Conservation (phyloP, 1,140 invertebrate species). For the Diachasma alloeum region DNA sequence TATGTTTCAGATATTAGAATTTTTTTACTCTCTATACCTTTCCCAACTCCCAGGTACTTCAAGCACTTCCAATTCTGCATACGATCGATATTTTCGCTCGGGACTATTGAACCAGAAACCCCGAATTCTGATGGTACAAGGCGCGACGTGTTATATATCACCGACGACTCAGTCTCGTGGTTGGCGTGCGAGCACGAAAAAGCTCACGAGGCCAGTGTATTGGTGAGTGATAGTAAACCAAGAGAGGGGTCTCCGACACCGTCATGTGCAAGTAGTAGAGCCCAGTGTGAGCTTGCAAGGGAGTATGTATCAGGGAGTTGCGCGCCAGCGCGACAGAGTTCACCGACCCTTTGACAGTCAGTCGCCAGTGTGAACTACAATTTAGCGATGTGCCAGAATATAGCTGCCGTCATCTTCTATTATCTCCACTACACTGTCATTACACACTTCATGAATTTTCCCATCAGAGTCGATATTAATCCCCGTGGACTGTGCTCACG, state of each 20-base stretch:
- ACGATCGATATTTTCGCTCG: constrained; percentile 7
- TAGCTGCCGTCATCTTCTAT: background rate
- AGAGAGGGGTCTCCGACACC: too few relatives aligned
- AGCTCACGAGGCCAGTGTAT: background rate
- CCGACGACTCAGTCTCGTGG: too few relatives aligned
- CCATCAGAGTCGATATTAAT: background rate
- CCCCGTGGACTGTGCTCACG: background rate
- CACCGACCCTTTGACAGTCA: constrained; percentile 31
- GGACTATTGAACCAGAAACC: constrained; percentile 25
- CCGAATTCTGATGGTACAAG: background rate
- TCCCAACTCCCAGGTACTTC: background rate
- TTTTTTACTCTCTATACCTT: too few relatives aligned
- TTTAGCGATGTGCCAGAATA: constrained; percentile 14
- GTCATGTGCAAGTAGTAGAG: too few relatives aligned
- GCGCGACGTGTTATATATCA: constrained; percentile 8
- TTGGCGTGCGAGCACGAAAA: background rate
- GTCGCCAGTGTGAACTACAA: constrained; percentile 20
- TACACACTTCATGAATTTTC: background rate
- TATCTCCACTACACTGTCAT: background rate
- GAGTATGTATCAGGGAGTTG: background rate
- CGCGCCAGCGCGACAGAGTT: constrained; percentile 16
- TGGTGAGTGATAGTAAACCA: background rate
- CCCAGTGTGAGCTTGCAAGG: background rate
- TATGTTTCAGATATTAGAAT: background rate
- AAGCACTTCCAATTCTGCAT: background rate